Base-by-base conservation (phyloP, 2,888 invertebrate species). In the Troides oblongomaculatus region DNA sequence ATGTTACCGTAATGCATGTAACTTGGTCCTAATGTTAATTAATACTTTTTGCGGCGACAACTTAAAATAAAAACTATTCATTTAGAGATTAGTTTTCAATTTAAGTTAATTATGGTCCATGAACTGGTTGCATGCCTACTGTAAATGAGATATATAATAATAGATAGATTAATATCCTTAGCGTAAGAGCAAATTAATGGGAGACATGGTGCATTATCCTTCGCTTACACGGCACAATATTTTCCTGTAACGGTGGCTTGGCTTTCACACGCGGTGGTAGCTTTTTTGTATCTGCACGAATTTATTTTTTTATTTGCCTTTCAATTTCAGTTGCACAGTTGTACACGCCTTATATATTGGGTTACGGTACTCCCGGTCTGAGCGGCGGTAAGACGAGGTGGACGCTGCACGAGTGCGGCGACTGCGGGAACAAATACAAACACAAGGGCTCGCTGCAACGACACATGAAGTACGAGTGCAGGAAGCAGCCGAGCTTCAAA, bases 401-500 rank as follows among this genome's bases (percentile, higher is more conserved):
- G 92, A 91, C 92, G 68, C 84, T 92, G 76, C 94, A 94, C 83
- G 94, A 93, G 73, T 96, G 96, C 90, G 94, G 93, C 79, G 94
- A 93, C 79, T 97, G 97, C 87, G 96, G 96, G 76, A 97, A 97
- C 92, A 94, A 95, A 78, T 97, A 97, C 94, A 95, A 95, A 89
- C 95, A 95, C 87, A 96, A 96, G 82, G 95, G 96, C 77, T 96
- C 96, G 73, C 93, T 97, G 79, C 95, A 95, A 84, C 94, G 96
- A 70, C 96, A 97, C 85, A 93, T 95, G 79, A 95, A 95, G 81
- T 95, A 95, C 87, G 96, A 96, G 84, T 97, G 97, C 82, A 94
- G 94, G 75, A 95, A 94, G 83, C 94, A 94, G 77, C 95, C 95
- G 25, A 94, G 94, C 81, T 95, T 95, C 90, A 94, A 94, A 84